Conservation (phyloP, 2,113 vertebrate genomes). For the Xyrauchen texanus region DNA sequence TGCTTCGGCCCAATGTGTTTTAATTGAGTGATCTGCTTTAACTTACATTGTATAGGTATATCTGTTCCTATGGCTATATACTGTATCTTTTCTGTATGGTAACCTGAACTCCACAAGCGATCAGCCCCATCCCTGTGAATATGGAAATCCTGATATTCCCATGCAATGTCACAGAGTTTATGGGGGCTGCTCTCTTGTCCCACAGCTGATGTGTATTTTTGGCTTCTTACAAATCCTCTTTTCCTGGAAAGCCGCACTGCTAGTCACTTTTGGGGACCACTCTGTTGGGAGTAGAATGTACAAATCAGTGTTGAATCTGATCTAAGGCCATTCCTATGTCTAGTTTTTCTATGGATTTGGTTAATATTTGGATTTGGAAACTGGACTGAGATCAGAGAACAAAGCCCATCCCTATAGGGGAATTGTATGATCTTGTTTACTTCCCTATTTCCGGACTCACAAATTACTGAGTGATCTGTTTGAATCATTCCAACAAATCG, state of each 20-base stretch:
- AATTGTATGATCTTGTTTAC: constrained; percentile 74
- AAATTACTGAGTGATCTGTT: too few species aligned
- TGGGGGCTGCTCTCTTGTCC: neutral
- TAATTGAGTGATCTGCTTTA: neutral
- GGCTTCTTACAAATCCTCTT: constrained; percentile 6
- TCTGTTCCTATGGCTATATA: too few species aligned
- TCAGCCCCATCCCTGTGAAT: constrained; percentile 22
- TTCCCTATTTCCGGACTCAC: constrained; percentile 68
- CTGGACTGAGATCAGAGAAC: too few species aligned
- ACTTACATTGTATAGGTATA: neutral
- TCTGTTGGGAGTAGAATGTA: neutral
- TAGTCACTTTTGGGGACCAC: neutral
- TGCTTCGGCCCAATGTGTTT: too few species aligned
- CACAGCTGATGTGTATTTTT: constrained; percentile 39
- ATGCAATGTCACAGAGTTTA: constrained; percentile 2
- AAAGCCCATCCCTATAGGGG: constrained; percentile 49
- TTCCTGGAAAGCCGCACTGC: neutral
- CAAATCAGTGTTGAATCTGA: neutral
- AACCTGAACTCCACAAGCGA: neutral
- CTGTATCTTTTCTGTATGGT: too few species aligned
- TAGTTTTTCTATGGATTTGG: neutral
- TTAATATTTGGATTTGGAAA: neutral
- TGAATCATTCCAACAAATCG: too few species aligned
- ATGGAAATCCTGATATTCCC: constrained; percentile 18
- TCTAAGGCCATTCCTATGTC: neutral